Evolutionary conservation across 2,113 vertebrate genomes (phyloP).

Genomic region (Hemibagrus wyckioides): DNA sequence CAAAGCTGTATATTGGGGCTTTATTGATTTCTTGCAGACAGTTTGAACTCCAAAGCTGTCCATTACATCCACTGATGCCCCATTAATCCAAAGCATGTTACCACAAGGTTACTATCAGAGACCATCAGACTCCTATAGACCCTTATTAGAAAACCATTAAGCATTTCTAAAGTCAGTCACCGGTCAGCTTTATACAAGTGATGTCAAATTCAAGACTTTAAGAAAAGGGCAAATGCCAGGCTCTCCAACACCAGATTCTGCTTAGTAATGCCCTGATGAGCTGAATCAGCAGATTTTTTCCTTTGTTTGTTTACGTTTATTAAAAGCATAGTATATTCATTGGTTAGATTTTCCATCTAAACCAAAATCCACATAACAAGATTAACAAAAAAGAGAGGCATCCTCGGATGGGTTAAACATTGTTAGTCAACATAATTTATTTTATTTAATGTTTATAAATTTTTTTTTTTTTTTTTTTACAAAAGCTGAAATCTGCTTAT

Average conservation of each 20-base stretch:
- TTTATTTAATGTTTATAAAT: background rate
- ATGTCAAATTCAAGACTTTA: background rate
- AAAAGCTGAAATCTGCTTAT: background rate
- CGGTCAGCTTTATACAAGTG: background rate
- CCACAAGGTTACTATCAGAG: background rate
- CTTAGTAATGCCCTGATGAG: background rate
- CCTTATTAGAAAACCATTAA: background rate
- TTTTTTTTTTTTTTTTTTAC: background rate
- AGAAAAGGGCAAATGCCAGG: background rate
- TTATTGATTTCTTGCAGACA: constrained; percentile 8
- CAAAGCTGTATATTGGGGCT: background rate
- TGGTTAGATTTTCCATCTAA: background rate
- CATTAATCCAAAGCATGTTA: background rate
- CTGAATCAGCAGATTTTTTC: background rate
- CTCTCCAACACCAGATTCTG: background rate
- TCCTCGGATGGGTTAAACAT: background rate
- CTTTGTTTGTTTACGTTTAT: background rate
- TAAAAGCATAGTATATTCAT: background rate
- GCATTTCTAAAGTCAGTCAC: background rate
- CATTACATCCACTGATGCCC: background rate
- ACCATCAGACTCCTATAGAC: background rate
- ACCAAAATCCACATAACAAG: background rate
- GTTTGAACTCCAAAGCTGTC: background rate
- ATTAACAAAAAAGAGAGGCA: background rate
- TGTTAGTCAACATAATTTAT: background rate